These are phyloP conservation scores for Pygathrix nemaeus DNA, from an alignment of 2,113 vertebrate species.

Conservation along the genomic window DNA sequence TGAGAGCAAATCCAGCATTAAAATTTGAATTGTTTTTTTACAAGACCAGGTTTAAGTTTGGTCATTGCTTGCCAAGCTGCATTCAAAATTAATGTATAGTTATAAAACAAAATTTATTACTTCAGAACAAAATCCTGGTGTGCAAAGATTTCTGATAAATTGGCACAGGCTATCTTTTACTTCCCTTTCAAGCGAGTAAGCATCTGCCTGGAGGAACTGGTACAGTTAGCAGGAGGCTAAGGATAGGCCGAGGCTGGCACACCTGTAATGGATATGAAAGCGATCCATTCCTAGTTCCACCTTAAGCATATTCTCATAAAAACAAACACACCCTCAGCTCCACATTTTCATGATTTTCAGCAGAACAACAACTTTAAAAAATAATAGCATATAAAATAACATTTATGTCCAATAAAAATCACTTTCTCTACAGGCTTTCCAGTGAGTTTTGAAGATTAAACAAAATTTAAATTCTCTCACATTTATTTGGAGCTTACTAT, in stretches of 20 bases:
- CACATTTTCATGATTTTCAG: background rate
- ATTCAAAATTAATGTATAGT: background rate
- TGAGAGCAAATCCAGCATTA: background rate
- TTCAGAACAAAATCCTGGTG: background rate
- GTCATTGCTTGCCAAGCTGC: background rate
- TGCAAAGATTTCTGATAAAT: background rate
- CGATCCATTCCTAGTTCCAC: background rate
- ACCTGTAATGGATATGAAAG: background rate
- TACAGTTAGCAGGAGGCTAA: background rate
- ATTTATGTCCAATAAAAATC: background rate
- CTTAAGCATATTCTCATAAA: background rate
- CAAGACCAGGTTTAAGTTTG: background rate
- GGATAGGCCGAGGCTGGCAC: too few species aligned
- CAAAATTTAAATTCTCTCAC: background rate
- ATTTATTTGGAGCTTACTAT: background rate
- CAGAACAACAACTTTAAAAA: background rate
- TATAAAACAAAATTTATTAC: background rate
- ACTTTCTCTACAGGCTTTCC: background rate
- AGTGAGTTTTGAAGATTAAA: background rate
- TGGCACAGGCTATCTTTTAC: background rate
- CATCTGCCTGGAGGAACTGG: too few species aligned
- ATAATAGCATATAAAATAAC: background rate
- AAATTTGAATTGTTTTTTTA: background rate
- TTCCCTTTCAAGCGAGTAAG: background rate
- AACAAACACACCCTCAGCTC: background rate